Evolutionary conservation across 2,888 invertebrate genomes (phyloP).

Genomic region (Hermaeophaga mercurialis): DNA sequence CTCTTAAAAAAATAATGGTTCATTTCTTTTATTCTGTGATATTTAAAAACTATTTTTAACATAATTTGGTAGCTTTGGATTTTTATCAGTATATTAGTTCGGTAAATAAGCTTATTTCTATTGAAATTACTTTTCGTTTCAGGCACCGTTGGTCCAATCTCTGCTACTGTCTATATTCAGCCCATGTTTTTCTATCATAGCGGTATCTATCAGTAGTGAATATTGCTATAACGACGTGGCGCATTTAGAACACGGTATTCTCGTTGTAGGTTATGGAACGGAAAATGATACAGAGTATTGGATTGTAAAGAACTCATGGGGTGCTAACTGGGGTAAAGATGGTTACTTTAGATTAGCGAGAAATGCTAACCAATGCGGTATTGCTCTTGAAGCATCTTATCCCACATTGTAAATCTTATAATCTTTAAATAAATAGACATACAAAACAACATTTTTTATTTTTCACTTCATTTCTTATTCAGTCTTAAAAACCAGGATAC

Average conservation of each 20-base stretch:
- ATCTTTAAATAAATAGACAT: too few relatives aligned
- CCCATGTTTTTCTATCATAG: neutral
- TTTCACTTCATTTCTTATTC: too few relatives aligned
- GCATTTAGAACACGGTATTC: conserved; percentile 15
- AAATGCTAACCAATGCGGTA: conserved; percentile 4
- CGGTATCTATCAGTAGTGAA: conserved; percentile 7
- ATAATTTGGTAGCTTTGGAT: too few relatives aligned
- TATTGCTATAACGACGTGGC: neutral
- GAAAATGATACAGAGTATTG: conserved; percentile 2
- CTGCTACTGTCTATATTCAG: neutral
- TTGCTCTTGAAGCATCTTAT: conserved; percentile 6
- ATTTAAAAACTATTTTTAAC: too few relatives aligned
- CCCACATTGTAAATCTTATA: neutral
- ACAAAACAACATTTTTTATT: too few relatives aligned
- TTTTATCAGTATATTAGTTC: too few relatives aligned
- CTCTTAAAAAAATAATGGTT: conserved; percentile 59
- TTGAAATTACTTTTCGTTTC: too few relatives aligned
- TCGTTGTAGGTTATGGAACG: conserved; percentile 17
- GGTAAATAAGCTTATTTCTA: too few relatives aligned
- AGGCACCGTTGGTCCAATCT: conserved; percentile 17
- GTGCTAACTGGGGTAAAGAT: conserved; percentile 10
- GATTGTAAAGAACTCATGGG: conserved; percentile 16
- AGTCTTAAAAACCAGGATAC: too few relatives aligned
- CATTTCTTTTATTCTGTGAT: too few relatives aligned
- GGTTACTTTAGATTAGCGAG: conserved; percentile 10